Evolutionary conservation across 2,797 vertebrate genomes (phyloP).

Genomic region (Psittacula echo): DNA sequence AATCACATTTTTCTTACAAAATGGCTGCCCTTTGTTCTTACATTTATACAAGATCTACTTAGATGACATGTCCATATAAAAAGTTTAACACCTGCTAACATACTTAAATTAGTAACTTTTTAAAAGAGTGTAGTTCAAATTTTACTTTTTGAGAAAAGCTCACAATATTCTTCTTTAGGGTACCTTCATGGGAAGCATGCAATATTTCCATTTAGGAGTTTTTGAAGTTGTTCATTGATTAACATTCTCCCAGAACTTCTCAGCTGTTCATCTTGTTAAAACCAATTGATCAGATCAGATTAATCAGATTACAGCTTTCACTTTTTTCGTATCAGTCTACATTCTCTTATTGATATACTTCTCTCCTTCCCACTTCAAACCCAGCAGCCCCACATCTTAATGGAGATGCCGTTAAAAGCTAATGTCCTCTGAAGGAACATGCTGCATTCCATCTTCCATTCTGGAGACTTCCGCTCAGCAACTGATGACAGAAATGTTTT

Average conservation of each 20-base stretch:
- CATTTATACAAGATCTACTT: not conserved
- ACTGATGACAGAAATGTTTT: not conserved
- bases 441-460: not conserved
- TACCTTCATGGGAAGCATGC: not conserved
- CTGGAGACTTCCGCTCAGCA: not conserved
- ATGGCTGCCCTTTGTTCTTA: not conserved
- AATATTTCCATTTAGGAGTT: not conserved
- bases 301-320: not conserved
- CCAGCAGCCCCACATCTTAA: not conserved
- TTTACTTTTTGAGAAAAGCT: not conserved
- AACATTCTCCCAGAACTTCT: not conserved
- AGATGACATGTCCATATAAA: not conserved
- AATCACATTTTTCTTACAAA: not conserved
- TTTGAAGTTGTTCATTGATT: not conserved
- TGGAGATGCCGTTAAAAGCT: not conserved
- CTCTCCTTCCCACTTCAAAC: fast-evolving
- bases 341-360: not conserved
- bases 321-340: not conserved
- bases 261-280: not conserved
- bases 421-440: not conserved
- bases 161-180: not conserved
- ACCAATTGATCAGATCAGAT: not conserved
- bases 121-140: not conserved
- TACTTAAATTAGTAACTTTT: not conserved
- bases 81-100: not conserved